These are phyloP conservation scores for Dipodomys spectabilis DNA, from an alignment of 2,113 vertebrate genomes.

Conservation along the genomic window DNA sequence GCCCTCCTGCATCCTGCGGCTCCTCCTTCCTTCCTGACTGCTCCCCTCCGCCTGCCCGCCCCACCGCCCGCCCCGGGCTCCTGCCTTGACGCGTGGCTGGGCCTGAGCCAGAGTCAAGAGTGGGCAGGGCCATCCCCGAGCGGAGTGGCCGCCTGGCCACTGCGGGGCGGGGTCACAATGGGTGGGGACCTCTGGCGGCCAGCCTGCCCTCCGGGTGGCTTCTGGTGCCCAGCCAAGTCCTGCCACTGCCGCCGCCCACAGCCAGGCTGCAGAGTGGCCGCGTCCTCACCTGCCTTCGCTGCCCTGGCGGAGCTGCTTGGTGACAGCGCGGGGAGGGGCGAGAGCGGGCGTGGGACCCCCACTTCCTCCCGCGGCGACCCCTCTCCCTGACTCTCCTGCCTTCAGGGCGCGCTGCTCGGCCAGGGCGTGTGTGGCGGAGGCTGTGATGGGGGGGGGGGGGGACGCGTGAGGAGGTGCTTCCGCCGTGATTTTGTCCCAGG, in stretches of 20 bases:
- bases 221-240: not conserved
- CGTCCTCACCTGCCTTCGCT: constrained; percentile 52
- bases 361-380: too few relatives aligned
- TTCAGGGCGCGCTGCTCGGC: not conserved
- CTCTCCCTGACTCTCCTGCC: not conserved
- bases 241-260: not conserved
- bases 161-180: not conserved
- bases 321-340: not conserved
- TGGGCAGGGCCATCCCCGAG: not conserved
- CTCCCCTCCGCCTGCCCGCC: not conserved
- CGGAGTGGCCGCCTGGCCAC: not conserved
- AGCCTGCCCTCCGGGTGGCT: constrained; percentile 44
- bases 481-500: too few relatives aligned
- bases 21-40: not conserved
- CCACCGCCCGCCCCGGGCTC: too few relatives aligned
- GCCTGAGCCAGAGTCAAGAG: not conserved
- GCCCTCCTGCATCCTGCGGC: not conserved
- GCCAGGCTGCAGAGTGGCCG: constrained; percentile 51
- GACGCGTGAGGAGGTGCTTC: too few relatives aligned
- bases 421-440: not conserved
- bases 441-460: not conserved
- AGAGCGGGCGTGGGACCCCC: too few relatives aligned
- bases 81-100: constrained; percentile 57
- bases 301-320: not conserved
- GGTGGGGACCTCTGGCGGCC: constrained; percentile 21